Evolutionary conservation across 1,140 invertebrate genomes (phyloP).

Genomic region (honey bee (Apis mellifera)): DNA sequence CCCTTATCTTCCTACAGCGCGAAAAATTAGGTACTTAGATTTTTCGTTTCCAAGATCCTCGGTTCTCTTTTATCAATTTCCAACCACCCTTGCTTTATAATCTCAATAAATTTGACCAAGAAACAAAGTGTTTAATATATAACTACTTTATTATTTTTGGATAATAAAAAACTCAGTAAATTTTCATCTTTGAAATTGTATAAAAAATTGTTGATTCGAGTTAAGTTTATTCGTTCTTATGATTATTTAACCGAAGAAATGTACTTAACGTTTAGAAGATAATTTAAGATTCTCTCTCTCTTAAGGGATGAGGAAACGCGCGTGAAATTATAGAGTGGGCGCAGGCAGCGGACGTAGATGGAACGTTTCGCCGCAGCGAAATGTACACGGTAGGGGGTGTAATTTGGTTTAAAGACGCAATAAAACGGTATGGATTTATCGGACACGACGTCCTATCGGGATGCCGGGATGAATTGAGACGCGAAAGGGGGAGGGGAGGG

Average conservation of each 20-base stretch:
- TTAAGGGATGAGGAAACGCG: too few species aligned
- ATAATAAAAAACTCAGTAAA: too few species aligned
- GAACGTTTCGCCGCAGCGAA: background rate
- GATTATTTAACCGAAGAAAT: background rate
- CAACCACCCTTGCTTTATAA: too few species aligned
- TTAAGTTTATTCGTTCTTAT: too few species aligned
- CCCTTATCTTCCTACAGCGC: constrained; percentile 10
- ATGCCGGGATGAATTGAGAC: constrained; percentile 31
- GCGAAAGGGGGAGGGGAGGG: constrained; percentile 1
- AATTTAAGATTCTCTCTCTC: too few species aligned
- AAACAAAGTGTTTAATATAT: too few species aligned
- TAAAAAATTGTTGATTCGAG: too few species aligned
- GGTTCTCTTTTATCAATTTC: too few species aligned
- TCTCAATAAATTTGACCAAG: too few species aligned
- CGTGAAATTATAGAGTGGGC: background rate
- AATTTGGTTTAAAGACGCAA: constrained; percentile 24
- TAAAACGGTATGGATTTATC: constrained; percentile 35
- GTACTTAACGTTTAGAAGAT: background rate
- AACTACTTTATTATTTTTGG: too few species aligned
- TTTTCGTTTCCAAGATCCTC: too few species aligned
- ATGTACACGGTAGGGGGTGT: background rate
- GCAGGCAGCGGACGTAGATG: background rate
- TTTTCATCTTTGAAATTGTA: too few species aligned
- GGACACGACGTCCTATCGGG: constrained; percentile 13
- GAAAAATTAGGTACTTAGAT: background rate